Evolutionary conservation across 2,888 invertebrate species (phyloP), one percentile per base, ranked within the genome.

Genomic region (Mallateleia sp.): DNA sequence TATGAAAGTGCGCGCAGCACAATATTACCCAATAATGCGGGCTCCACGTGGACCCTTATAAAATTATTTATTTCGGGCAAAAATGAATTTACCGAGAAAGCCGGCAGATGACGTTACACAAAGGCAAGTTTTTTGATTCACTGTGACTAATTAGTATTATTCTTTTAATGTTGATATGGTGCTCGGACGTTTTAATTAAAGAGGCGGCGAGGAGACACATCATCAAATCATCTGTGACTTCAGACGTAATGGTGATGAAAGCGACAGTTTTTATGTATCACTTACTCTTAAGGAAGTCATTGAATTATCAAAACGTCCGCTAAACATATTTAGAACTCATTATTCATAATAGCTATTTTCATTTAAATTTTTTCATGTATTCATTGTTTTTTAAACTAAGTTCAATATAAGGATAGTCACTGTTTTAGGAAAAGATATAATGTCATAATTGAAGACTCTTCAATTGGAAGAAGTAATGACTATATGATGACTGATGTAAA

Each of bases 111-210:
- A 42, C 42, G 42, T 42, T 42, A 42, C 42, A 42, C 42, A 42
- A 42, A 42, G 42, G 42, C 7, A 11, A 11, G 42, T 42, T 42
- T 42, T 42, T 42, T 28, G 24, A 18, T 22, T 18, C 45, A 45
- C 24, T n/a, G n/a, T 6, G 18, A 64, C 25, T 22, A 69, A 69
- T 69, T 69, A 69, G n/a, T 38, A 24, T 24, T 69, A 56, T 54
- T 56, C 56, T 47, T 69, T 20, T 38, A 69, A 69, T 32, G 67
- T 38, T 67, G 52, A 20, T 56, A 28, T 25, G 9, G 32, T 25
- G 24, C 38, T 69, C 42, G 22, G 69, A 69, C 56, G 58, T 56
- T 72, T 72, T 9, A 58, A 72, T 72, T 69, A 54, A 54, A 69
- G 56, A 69, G 24, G 18, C 24, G 18, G 38, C 28, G 47, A 64